These are phyloP conservation scores for Pissodes strobi DNA, from an alignment of 1,140 invertebrate genomes.

Conservation along the genomic window DNA sequence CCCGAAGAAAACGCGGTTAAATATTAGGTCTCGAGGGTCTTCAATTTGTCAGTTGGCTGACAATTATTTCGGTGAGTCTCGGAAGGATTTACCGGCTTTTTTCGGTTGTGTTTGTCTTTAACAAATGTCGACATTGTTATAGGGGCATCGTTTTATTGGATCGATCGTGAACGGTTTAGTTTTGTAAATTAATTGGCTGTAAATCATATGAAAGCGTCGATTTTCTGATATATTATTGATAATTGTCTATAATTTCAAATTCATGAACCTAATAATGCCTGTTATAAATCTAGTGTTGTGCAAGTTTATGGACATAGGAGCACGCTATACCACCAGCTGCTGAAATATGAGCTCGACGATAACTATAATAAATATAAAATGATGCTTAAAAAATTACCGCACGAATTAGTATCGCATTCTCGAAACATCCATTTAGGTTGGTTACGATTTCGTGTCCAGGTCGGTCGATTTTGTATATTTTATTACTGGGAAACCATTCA, in stretches of 20 bases:
- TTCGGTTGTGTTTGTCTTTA: too few species aligned
- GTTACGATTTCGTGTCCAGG: too few species aligned
- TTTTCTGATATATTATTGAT: constrained; percentile 5
- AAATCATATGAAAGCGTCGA: too few species aligned
- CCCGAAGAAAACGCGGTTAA: constrained; percentile 3
- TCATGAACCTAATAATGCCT: background rate
- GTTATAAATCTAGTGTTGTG: constrained; percentile 5
- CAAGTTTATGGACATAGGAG: background rate
- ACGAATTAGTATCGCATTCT: too few species aligned
- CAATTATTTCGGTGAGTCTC: constrained; percentile 17
- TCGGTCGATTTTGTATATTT: too few species aligned
- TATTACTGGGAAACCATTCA: too few species aligned
- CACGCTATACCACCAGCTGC: constrained; percentile 7
- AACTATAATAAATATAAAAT: background rate
- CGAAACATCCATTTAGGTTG: too few species aligned
- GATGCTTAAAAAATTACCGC: too few species aligned
- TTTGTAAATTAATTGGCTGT: too few species aligned
- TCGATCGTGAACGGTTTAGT: too few species aligned
- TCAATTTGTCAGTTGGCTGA: constrained; percentile 15
- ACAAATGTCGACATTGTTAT: too few species aligned
- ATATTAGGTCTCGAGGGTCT: constrained; percentile 15
- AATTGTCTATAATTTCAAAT: constrained; percentile 5
- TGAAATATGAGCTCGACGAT: background rate
- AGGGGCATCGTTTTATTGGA: too few species aligned
- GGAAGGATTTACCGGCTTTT: constrained; percentile 3